Conservation (phyloP, 2,888 invertebrate genomes). For the Blastobasis adustella region DNA sequence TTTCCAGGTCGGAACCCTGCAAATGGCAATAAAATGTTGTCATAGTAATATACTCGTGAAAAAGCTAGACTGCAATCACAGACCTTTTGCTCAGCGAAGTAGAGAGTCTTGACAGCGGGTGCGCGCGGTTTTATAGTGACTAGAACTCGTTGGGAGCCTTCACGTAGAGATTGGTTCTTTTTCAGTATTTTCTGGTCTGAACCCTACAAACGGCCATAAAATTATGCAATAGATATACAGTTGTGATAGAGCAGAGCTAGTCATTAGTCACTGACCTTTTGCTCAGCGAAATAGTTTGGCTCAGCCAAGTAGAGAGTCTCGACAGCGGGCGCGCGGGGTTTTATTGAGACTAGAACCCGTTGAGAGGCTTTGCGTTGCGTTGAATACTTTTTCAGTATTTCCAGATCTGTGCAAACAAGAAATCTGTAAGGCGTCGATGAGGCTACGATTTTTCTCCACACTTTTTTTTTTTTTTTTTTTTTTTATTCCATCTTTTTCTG, state of each 20-base stretch:
- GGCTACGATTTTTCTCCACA: too few species aligned
- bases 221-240: not conserved
- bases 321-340: slow-evolving; percentile 46
- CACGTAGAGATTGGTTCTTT: slow-evolving; percentile 29
- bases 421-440: too few species aligned
- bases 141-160: slow-evolving; percentile 44
- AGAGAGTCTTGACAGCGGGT: slow-evolving; percentile 53
- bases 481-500: too few species aligned
- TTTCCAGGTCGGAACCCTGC: slow-evolving; percentile 49
- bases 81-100: slow-evolving; percentile 44
- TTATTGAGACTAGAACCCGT: slow-evolving; percentile 52
- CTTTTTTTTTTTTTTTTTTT: too few species aligned
- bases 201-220: slow-evolving; percentile 30
- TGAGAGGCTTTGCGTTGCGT: slow-evolving; percentile 27
- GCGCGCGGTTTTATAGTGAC: slow-evolving; percentile 51
- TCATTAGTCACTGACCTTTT: slow-evolving; percentile 30
- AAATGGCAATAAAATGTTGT: slow-evolving; percentile 13
- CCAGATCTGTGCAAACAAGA: not conserved
- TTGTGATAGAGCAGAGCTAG: slow-evolving; percentile 40
- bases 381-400: not conserved
- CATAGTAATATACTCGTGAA: slow-evolving; percentile 19
- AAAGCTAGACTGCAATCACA: slow-evolving; percentile 41
- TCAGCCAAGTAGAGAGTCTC: slow-evolving; percentile 39
- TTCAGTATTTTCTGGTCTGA: slow-evolving; percentile 47
- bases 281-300: slow-evolving; percentile 36